phyloP scores from a whole-genome alignment of 2,797 vertebrate species.

The Pygocentrus nattereri region DNA sequence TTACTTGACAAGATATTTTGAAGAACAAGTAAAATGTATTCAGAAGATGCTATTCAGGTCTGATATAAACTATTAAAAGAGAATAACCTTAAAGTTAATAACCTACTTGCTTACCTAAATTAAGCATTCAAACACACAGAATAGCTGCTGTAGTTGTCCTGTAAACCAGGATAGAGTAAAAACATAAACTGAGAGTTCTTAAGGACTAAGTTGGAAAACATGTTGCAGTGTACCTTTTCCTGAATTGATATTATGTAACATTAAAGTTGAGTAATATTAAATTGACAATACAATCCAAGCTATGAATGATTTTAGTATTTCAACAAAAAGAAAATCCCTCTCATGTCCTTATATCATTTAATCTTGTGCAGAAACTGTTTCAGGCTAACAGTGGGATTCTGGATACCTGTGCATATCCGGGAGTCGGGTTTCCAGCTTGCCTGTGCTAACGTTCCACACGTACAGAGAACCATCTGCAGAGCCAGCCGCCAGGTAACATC shows the following conservation, averaged over 20 bases:
- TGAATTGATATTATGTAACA: no score
- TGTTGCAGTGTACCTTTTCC: neutral
- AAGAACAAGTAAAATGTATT: neutral
- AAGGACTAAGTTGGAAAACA: no score
- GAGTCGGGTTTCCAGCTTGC: conserved; percentile 81
- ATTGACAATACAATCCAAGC: neutral
- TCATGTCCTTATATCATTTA: neutral
- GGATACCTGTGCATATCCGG: conserved; percentile 83
- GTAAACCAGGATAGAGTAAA: no score
- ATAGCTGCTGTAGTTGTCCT: no score
- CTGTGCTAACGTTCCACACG: conserved; percentile 83
- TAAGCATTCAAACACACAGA: neutral
- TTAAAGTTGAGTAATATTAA: no score
- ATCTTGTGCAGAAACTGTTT: neutral
- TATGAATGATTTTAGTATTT: neutral
- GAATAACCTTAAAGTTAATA: neutral
- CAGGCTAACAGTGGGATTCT: neutral
- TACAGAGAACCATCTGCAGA: conserved; percentile 85
- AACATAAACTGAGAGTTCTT: no score
- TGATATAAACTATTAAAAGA: neutral
- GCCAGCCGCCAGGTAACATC: conserved; percentile 80
- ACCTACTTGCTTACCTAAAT: neutral
- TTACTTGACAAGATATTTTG: neutral
- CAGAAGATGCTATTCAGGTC: neutral
- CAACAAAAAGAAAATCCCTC: neutral